phyloP scores from a whole-genome alignment of 2,888 invertebrate species.

The Metalampra italica region DNA sequence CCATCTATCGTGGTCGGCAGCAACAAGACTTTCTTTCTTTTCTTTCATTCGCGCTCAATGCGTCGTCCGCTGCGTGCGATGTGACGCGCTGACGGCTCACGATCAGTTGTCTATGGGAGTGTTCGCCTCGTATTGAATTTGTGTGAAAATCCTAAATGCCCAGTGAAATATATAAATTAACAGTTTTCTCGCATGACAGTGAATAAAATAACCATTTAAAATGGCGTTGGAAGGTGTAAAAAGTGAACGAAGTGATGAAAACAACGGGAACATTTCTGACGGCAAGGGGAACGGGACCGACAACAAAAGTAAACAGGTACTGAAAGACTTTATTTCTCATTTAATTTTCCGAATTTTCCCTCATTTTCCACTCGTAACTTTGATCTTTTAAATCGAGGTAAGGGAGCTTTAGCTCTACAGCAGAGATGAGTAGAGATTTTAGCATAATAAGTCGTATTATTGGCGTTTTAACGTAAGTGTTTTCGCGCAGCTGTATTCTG shows the following conservation, averaged over 20 bases:
- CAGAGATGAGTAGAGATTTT: background rate
- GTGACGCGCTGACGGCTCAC: constrained; percentile 37
- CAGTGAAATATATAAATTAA: constrained; percentile 51
- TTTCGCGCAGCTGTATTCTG: constrained; percentile 57
- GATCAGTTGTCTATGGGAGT: constrained; percentile 66
- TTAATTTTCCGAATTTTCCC: constrained; percentile 31
- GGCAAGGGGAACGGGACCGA: constrained; percentile 77
- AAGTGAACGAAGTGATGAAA: constrained; percentile 76
- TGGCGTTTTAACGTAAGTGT: constrained; percentile 24
- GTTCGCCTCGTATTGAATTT: constrained; percentile 62
- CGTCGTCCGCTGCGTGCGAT: constrained; percentile 47
- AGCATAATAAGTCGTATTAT: constrained; percentile 10
- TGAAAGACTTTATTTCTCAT: constrained; percentile 36
- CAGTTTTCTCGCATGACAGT: constrained; percentile 67
- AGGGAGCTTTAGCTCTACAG: constrained; percentile 8
- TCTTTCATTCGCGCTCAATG: constrained; percentile 69
- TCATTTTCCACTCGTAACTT: background rate
- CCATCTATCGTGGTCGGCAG: constrained; percentile 16
- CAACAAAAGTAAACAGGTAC: constrained; percentile 79
- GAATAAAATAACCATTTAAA: constrained; percentile 64
- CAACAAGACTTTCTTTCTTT: constrained; percentile 21
- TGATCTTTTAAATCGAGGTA: background rate
- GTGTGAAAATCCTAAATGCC: constrained; percentile 51
- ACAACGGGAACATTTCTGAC: constrained; percentile 72
- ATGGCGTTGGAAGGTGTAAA: constrained; percentile 77